These are phyloP conservation scores for Lophura nycthemera DNA, from an alignment of 2,113 vertebrate species.

Conservation along the genomic window DNA sequence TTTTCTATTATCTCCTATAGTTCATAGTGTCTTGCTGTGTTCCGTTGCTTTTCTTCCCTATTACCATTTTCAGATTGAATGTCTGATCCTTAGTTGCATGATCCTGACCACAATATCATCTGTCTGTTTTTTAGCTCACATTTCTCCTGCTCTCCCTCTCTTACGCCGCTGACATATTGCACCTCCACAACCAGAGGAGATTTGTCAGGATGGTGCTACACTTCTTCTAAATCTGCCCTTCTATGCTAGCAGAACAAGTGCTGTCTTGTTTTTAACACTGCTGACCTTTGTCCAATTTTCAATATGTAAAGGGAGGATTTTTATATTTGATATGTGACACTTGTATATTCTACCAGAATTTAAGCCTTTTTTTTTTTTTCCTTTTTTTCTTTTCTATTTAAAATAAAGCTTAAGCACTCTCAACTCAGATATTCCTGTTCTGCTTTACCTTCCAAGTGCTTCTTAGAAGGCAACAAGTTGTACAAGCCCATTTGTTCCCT, in stretches of 20 bases:
- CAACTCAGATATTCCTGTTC: neutral
- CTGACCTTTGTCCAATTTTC: constrained; percentile 8
- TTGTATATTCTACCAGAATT: constrained; percentile 10
- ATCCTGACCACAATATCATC: neutral
- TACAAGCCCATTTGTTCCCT: neutral
- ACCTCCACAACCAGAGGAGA: neutral
- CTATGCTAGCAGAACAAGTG: neutral
- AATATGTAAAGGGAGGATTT: constrained; percentile 9
- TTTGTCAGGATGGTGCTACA: neutral
- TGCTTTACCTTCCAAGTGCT: neutral
- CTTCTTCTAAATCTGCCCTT: constrained; percentile 10
- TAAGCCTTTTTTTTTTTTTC: neutral
- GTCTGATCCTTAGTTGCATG: neutral
- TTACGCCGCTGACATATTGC: neutral
- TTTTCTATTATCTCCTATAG: neutral
- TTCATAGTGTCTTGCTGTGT: neutral
- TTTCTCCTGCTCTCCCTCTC: neutral
- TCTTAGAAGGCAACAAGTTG: neutral
- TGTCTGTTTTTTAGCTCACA: neutral
- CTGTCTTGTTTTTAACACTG: neutral
- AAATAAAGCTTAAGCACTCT: neutral
- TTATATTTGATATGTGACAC: constrained; percentile 7
- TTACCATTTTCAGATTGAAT: constrained; percentile 13
- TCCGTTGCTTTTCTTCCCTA: neutral
- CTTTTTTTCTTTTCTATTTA: neutral